Evolutionary conservation across 37 sponge, comb jelly and placozoan genomes (phyloP).

Genomic region (Chondrosia reniformis): DNA sequence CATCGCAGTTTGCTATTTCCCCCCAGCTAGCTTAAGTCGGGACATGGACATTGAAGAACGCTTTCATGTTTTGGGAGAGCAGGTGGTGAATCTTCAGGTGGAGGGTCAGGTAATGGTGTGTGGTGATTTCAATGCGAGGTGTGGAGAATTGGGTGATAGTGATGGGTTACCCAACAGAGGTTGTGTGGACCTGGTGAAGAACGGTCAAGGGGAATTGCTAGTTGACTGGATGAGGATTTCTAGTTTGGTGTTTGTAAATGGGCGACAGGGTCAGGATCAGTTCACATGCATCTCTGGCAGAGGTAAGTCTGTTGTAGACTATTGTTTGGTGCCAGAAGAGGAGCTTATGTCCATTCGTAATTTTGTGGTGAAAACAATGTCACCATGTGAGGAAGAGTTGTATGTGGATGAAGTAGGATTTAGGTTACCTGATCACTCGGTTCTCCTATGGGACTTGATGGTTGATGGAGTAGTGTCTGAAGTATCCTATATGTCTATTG

Average conservation of each 20-base stretch:
- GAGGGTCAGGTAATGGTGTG: not conserved
- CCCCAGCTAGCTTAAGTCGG: not conserved
- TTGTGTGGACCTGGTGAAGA: not conserved
- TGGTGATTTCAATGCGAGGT: no score
- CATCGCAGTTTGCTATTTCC: not conserved
- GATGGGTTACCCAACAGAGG: not conserved
- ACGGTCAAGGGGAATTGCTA: not conserved
- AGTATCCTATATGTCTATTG: no score
- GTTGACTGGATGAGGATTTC: not conserved
- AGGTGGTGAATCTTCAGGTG: not conserved
- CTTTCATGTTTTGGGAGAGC: constrained; percentile 4
- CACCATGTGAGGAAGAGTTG: not conserved
- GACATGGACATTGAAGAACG: not conserved
- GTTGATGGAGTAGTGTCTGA: no score
- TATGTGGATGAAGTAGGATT: not conserved
- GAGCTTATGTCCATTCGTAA: not conserved
- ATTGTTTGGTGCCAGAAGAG: not conserved
- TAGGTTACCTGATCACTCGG: not conserved
- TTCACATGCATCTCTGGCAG: not conserved
- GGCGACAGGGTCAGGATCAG: not conserved
- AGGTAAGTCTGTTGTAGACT: no score
- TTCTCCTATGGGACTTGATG: no score
- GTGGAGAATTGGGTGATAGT: not conserved
- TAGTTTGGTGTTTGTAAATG: not conserved
- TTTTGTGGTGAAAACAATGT: not conserved